Percentiles rank a stretch among this genome's conserved stretches.
Conservation (phyloP, 2,888 invertebrate species). For the Plebejus melissa region DNA sequence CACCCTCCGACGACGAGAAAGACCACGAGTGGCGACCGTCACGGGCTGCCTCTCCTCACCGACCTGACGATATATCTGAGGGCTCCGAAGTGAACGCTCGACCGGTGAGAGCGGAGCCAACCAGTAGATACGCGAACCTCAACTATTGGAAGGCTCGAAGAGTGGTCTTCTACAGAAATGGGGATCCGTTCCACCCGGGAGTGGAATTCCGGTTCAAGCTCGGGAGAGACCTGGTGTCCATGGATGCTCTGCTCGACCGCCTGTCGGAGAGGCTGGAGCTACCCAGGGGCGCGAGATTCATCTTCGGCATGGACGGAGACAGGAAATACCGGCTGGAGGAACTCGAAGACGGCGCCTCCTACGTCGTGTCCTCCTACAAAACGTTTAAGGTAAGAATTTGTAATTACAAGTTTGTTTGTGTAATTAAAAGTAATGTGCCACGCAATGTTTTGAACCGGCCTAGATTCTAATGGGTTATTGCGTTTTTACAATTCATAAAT, state of each 20-base stretch:
- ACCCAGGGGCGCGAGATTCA: slow-evolving; percentile 92
- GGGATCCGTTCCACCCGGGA: slow-evolving; percentile 94
- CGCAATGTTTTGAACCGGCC: slow-evolving; percentile 11
- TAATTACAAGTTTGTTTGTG: neutral
- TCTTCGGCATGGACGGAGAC: slow-evolving; percentile 95
- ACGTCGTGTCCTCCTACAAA: slow-evolving; percentile 95
- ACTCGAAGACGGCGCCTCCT: slow-evolving; percentile 93
- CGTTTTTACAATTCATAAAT: neutral
- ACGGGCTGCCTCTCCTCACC: slow-evolving; percentile 62
- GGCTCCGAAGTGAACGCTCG: slow-evolving; percentile 75
- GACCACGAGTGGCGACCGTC: slow-evolving; percentile 76
- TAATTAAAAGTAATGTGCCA: slow-evolving; percentile 23
- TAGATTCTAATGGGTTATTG: neutral
- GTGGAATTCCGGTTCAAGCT: slow-evolving; percentile 92
- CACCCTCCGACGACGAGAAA: slow-evolving; percentile 73
- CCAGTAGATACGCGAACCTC: slow-evolving; percentile 85
- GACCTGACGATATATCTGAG: slow-evolving; percentile 69
- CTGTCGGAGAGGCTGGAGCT: slow-evolving; percentile 92
- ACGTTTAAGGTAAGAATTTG: slow-evolving; percentile 86
- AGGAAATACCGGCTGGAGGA: slow-evolving; percentile 91
- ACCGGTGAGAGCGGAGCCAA: slow-evolving; percentile 78
- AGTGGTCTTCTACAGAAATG: slow-evolving; percentile 95
- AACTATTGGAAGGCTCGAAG: slow-evolving; percentile 93
- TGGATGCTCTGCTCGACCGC: slow-evolving; percentile 92
- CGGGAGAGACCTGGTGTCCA: slow-evolving; percentile 90